Evolutionary conservation across 2,113 vertebrate species (phyloP).

Genomic region (Dissostichus mawsoni): DNA sequence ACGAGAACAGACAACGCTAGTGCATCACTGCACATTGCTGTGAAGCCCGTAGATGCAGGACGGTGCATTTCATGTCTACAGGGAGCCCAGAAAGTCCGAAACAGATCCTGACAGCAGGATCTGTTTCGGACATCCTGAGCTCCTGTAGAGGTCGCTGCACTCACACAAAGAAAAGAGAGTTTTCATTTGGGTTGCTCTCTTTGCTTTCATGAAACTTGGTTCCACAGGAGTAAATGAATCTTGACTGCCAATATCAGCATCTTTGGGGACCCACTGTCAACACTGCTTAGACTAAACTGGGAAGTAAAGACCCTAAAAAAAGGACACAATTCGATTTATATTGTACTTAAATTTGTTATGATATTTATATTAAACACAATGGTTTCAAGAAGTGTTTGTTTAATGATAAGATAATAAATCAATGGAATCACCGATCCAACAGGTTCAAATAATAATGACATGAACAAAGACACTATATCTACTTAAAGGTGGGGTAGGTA

Average conservation of each 20-base stretch:
- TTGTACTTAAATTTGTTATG: too few relatives aligned
- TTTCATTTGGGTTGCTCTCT: constrained; percentile 40
- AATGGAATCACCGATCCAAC: too few relatives aligned
- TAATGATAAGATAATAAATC: too few relatives aligned
- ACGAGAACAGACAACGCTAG: constrained; percentile 78
- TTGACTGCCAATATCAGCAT: background rate
- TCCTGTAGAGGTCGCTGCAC: background rate
- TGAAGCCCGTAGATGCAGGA: constrained; percentile 17
- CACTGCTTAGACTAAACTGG: background rate
- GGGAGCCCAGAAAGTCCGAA: background rate
- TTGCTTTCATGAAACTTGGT: background rate
- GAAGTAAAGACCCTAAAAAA: too few relatives aligned
- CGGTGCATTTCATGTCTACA: background rate
- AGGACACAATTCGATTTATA: too few relatives aligned
- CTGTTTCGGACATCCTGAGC: background rate
- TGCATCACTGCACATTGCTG: constrained; percentile 34
- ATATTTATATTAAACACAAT: too few relatives aligned
- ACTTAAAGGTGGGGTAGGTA: too few relatives aligned
- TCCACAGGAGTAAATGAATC: background rate
- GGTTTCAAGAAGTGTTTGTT: too few relatives aligned
- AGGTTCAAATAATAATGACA: too few relatives aligned
- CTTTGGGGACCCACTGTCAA: background rate
- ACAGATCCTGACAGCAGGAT: background rate
- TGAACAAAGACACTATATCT: too few relatives aligned
- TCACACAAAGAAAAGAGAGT: background rate